Percentiles rank a stretch among this genome's conserved stretches.
phyloP scores from a whole-genome alignment of 2,113 vertebrate species.

The Petaurus breviceps region DNA sequence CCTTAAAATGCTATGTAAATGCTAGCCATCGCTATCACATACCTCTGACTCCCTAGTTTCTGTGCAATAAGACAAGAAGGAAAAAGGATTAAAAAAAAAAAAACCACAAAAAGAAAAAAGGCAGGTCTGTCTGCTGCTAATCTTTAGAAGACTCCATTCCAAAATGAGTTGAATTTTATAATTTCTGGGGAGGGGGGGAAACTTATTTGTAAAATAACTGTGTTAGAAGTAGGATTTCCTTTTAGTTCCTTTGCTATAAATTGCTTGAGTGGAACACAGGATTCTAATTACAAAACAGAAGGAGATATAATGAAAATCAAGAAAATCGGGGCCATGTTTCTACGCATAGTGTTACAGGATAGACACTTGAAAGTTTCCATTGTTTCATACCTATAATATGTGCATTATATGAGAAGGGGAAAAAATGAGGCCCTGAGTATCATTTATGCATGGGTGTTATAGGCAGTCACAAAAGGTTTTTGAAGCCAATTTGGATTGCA shows the following conservation, averaged over 20 bases:
- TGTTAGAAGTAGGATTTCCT: neutral
- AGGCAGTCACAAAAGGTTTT: constrained; percentile 38
- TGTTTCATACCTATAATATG: constrained; percentile 56
- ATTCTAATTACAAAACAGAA: constrained; percentile 51
- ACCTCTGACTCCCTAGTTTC: neutral
- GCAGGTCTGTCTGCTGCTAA: neutral
- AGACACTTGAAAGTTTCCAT: constrained; percentile 46
- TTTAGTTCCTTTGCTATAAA: neutral
- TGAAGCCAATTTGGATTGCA: neutral
- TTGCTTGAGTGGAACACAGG: constrained; percentile 17
- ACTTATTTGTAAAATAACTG: neutral
- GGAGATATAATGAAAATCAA: constrained; percentile 21
- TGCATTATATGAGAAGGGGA: constrained; percentile 16
- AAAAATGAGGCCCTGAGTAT: constrained; percentile 21
- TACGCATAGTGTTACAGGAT: constrained; percentile 1
- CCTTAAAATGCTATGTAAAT: neutral
- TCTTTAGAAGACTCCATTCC: neutral
- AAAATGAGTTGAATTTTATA: constrained; percentile 22
- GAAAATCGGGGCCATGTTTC: constrained; percentile 11
- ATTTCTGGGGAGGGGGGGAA: neutral
- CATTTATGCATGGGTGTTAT: constrained; percentile 3
- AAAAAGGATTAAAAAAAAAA: neutral
- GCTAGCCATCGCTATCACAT: neutral
- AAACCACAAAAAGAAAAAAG: neutral
- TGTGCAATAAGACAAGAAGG: neutral